Evolutionary conservation across 2,113 vertebrate genomes (phyloP).

Genomic region (Burhinus bistriatus): DNA sequence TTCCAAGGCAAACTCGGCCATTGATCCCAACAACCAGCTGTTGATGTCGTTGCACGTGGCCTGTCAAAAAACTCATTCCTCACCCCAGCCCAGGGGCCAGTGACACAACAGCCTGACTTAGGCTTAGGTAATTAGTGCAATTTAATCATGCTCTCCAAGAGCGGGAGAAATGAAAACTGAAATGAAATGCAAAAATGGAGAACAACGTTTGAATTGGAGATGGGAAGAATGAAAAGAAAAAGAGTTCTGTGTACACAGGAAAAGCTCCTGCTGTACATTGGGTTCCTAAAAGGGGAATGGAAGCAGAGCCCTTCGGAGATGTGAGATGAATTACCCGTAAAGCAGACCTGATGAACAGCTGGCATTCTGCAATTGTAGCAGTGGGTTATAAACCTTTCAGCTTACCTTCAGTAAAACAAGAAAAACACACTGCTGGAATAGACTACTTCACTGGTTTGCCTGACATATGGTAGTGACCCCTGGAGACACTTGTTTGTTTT

Average conservation of each 20-base stretch:
- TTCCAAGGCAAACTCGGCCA: neutral
- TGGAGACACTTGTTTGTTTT: neutral
- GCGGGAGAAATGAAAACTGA: neutral
- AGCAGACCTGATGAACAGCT: neutral
- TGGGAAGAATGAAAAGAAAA: neutral
- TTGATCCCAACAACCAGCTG: neutral
- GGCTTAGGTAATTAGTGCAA: neutral
- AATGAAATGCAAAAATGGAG: neutral
- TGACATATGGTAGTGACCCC: neutral
- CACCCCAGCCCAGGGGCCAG: neutral
- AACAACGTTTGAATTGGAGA: neutral
- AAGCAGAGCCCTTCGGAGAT: neutral
- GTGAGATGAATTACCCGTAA: neutral
- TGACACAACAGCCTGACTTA: neutral
- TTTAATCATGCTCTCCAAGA: neutral
- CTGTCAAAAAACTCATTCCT: neutral
- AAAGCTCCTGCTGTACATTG: neutral
- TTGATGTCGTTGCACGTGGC: neutral
- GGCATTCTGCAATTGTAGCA: neutral
- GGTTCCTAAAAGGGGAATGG: neutral
- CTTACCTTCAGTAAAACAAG: slow-evolving; percentile 32
- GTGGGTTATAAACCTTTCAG: slow-evolving; percentile 24
- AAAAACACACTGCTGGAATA: slow-evolving; percentile 45
- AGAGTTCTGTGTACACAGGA: neutral
- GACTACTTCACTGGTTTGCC: neutral